Evolutionary conservation across 2,888 invertebrate species (phyloP), one percentile per base, ranked within the genome.

Genomic region (Acronicta leporina): DNA sequence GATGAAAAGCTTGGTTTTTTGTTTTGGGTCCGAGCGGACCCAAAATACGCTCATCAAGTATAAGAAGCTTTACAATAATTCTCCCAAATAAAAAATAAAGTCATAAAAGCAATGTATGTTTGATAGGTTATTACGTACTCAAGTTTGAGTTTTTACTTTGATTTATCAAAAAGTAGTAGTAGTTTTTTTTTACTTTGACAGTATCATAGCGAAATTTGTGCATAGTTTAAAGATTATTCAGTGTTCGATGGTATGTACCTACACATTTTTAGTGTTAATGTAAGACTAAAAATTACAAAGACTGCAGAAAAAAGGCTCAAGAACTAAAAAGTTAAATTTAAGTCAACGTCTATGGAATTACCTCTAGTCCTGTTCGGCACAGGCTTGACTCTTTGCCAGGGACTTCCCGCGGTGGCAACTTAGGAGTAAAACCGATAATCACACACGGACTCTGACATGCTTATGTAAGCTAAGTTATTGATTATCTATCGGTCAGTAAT

Each of bases 361-460:
- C 72, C 70, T 74, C 58, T 45, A 5, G 13, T 63, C 20, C 33
- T 35, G 49, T 30, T 30, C 72, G 55, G 74, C 74, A 73, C 13
- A 58, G 47, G 49, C 55, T 69, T 46, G 74, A 49, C 48, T 73
- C 70, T 51, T 63, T 73, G 46, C 72, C 72, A 16, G 72, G 72
- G 41, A 48, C 70, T 38, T 73, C 74, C 13, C 74, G 70, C 38
- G 58, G 30, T 25, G 74, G 74, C 44, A 73, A 52, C 74, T 74
- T 73, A 40, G 52, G 74, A 62, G 62, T 35, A 73, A 75, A 75
- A 71, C 46, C 33, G 56, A 20, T 15, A 35, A 63, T 73, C 63
- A 63, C 49, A 51, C 38, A 63, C 27, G 41, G 42, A 53, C 58
- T 69, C 35, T 51, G 30, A 44, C 46, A 15, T 33, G 35, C n/a